Conservation (phyloP, 2,797 vertebrate genomes). For the Podarcis siculus region DNA sequence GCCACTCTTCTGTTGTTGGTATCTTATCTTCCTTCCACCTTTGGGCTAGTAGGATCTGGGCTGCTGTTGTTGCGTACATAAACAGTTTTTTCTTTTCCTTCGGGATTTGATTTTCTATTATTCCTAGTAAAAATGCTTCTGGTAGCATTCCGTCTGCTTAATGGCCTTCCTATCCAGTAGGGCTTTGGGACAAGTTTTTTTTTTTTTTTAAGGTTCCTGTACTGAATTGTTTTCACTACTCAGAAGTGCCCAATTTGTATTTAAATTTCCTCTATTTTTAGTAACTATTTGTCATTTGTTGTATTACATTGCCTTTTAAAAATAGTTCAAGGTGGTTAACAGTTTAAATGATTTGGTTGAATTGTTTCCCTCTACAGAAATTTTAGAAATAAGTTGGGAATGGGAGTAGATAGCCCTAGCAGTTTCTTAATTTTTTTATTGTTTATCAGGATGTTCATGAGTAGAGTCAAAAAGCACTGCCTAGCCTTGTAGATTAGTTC, state of each 20-base stretch:
- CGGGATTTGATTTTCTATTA: too few relatives aligned
- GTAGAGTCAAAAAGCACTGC: not conserved
- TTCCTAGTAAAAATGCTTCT: too few relatives aligned
- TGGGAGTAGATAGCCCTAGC: not conserved
- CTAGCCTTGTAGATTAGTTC: not conserved
- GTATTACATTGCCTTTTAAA: not conserved
- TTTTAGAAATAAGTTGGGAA: not conserved
- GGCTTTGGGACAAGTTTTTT: not conserved
- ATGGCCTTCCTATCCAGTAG: not conserved
- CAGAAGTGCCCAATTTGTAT: not conserved
- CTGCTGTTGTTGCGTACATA: too few relatives aligned
- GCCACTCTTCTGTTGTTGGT: too few relatives aligned
- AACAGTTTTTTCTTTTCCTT: too few relatives aligned
- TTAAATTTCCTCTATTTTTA: not conserved
- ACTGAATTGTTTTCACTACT: not conserved
- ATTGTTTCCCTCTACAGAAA: not conserved
- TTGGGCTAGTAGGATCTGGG: too few relatives aligned
- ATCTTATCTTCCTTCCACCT: too few relatives aligned
- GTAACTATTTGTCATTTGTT: not conserved
- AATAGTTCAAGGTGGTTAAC: not conserved
- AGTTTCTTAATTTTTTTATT: not conserved
- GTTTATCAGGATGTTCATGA: not conserved
- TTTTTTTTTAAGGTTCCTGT: not conserved
- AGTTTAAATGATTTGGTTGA: not conserved
- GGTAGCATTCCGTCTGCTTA: too few relatives aligned